These are phyloP conservation scores for Phaenicophaeus curvirostris DNA, from an alignment of 2,797 vertebrate species.

Conservation along the genomic window DNA sequence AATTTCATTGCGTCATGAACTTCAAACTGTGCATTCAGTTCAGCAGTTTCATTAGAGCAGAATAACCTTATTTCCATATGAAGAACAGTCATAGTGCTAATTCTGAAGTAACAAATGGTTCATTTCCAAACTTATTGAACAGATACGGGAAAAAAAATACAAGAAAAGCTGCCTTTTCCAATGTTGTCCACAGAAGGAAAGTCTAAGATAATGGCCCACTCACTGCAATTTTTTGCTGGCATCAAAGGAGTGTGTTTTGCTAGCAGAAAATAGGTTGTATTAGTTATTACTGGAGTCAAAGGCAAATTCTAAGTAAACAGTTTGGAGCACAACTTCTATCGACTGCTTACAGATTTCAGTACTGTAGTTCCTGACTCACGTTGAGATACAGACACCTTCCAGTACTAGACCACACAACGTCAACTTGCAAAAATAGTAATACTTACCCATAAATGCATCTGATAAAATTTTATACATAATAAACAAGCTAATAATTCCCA, in stretches of 20 bases:
- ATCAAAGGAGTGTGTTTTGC: conserved; percentile 6
- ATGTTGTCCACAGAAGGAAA: background rate
- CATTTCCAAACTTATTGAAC: conserved; percentile 18
- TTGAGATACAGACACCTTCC: background rate
- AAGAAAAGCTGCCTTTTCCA: conserved; percentile 7
- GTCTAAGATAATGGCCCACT: background rate
- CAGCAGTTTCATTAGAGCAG: conserved; percentile 42
- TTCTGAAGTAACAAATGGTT: conserved; percentile 54
- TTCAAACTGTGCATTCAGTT: conserved; percentile 50
- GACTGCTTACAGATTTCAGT: conserved; percentile 5
- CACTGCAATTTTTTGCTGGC: conserved; percentile 24
- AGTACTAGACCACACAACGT: background rate
- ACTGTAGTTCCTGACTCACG: background rate
- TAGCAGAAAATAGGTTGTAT: background rate
- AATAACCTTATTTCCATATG: conserved; percentile 58
- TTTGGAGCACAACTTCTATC: conserved; percentile 1
- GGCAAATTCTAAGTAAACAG: background rate
- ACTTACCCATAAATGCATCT: background rate
- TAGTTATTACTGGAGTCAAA: conserved; percentile 11
- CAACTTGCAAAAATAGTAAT: background rate
- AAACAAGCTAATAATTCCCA: background rate
- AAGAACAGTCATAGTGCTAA: conserved; percentile 34
- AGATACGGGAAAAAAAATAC: background rate
- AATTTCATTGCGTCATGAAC: conserved; percentile 37
- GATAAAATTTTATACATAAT: background rate